A percentile compares a stretch with the other conserved stretches of the same genome.
phyloP scores from a whole-genome alignment of 2,888 invertebrate genomes.

The Idaea aversata region DNA sequence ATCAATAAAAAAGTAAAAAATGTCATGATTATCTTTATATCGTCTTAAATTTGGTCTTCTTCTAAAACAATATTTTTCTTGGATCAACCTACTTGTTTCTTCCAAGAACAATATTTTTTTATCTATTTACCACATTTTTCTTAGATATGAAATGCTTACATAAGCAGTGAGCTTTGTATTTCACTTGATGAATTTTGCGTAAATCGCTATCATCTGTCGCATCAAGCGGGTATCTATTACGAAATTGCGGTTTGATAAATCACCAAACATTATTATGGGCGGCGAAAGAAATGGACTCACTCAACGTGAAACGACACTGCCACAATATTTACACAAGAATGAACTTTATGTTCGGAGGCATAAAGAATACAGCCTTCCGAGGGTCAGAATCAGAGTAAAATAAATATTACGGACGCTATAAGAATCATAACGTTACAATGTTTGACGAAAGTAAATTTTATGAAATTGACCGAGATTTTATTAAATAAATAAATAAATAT shows the following conservation, averaged over 20 bases:
- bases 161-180: neutral
- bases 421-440: constrained; percentile 62
- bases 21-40: neutral
- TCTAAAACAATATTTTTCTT: too few relatives aligned
- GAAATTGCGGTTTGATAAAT: constrained; percentile 80
- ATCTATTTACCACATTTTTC: too few relatives aligned
- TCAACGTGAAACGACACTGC: constrained; percentile 61
- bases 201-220: constrained; percentile 62
- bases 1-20: neutral
- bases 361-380: constrained; percentile 39
- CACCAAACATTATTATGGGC: constrained; percentile 76
- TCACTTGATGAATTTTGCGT: constrained; percentile 38
- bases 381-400: constrained; percentile 41
- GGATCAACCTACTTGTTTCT: too few relatives aligned
- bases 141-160: neutral
- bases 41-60: neutral
- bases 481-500: too few relatives aligned
- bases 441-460: constrained; percentile 64
- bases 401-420: constrained; percentile 66
- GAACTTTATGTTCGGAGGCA: constrained; percentile 33
- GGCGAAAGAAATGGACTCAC: constrained; percentile 75
- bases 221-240: constrained; percentile 78
- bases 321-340: constrained; percentile 33
- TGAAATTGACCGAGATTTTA: constrained; percentile 55
- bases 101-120: too few relatives aligned